Evolutionary conservation across 2,797 vertebrate species (phyloP).

Genomic region (Delichon dasypus): DNA sequence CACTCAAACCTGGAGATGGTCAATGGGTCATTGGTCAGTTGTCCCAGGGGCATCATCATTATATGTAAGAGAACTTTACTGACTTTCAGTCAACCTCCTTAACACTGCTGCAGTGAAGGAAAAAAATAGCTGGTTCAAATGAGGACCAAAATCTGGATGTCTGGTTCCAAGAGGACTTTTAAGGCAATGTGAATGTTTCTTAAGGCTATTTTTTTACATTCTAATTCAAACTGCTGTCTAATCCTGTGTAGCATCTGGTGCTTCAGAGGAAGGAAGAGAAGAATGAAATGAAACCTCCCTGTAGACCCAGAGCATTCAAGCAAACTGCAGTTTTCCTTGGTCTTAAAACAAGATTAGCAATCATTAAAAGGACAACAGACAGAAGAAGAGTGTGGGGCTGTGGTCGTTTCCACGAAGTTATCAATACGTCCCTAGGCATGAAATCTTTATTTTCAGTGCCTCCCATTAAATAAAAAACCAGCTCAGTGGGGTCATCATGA

Average conservation of each 20-base stretch:
- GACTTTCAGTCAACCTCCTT: not conserved
- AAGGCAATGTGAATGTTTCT: slow-evolving; percentile 11
- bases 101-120: not conserved
- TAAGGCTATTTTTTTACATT: not conserved
- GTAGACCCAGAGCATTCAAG: not conserved
- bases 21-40: not conserved
- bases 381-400: not conserved
- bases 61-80: not conserved
- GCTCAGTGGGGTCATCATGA: not conserved
- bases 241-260: slow-evolving; percentile 41
- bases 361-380: not conserved
- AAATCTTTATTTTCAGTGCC: not conserved
- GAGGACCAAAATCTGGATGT: not conserved
- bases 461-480: not conserved
- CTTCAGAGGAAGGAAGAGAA: slow-evolving; percentile 6
- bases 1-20: not conserved
- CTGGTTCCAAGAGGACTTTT: slow-evolving; percentile 18
- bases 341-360: slow-evolving; percentile 19
- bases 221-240: slow-evolving; percentile 26
- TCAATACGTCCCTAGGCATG: not conserved
- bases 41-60: not conserved
- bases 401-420: not conserved
- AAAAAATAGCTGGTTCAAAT: not conserved
- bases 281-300: slow-evolving; percentile 35
- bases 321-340: not conserved